Base-by-base conservation (phyloP, 2,888 invertebrate genomes). In the Rhagium mordax region DNA sequence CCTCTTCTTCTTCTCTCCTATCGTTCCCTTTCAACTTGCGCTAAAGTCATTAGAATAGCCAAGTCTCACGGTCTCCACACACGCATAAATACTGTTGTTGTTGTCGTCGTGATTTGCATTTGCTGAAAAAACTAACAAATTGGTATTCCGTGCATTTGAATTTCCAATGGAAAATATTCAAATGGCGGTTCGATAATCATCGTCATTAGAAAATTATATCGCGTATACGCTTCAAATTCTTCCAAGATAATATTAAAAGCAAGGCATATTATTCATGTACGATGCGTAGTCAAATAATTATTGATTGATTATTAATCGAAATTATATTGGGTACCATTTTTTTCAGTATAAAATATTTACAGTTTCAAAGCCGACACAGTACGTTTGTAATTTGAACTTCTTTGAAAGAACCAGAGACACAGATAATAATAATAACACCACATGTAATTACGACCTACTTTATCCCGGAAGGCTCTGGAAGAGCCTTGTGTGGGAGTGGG, bases 61-160 rank as follows among this genome's bases (percentile, higher is more conserved):
- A 62, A 76, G 70, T 75, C 77, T 74, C 77, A 76, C 78, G 76
- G 80, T 72, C 60, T 70, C 69, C 60, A 68, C 73, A 68, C 67
- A 70, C 74, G 74, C 74, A 79, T 79, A 80, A 79, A 80, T 78
- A 77, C 71, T 69, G 53, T 70, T 62, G 70, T 79, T 77, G 75
- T 70, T 67, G 55, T 72, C 71, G 70, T 79, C 81, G 81, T 79
- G 79, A 81, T 81, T 79, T 77, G 78, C 77, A 77, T 79, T 77
- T 66, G 29, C 21, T 33, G 68, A 71, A 74, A 72, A 79, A 78
- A 71, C 74, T 74, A 79, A 81, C 81, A 81, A 82, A 81, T 81
- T 81, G 80, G 80, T 75, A 76, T 82, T 81, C 80, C 81, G 80
- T 81, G 82, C 76, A 78, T 79, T 74, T 77, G 78, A 76, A 79